Base-by-base conservation (phyloP, 2,797 vertebrate species). In the Chelonia mydas region DNA sequence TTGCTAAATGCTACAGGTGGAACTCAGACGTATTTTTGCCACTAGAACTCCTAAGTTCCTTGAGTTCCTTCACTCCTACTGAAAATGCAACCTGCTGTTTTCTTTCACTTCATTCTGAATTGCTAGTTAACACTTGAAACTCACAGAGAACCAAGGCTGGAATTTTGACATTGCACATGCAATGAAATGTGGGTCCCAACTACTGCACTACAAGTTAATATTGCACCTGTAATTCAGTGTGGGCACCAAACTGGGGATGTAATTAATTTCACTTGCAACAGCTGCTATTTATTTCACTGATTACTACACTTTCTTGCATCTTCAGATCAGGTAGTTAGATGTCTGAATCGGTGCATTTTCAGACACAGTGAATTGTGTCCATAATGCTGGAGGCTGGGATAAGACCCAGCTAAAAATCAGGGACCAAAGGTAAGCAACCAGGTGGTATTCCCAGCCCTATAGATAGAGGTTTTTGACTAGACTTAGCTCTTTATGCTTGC, bases 61-160 rank as follows among this genome's bases (percentile, higher is more conserved):
- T n/a, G 54, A 88, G 65, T 88, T 87, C 51, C 55, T 97, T 95
- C 89, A 57, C 76, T 95, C 84, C 21, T 53, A 84, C 78, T 96
- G 79, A 78, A 95, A 92, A 78, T 54, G 31, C 59, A 81, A 74
- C 31, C 53, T 79, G 74, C 80, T 90, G 80, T 84, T 94, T 92
- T 89, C 84, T 91, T 31, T 77, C 90, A 80, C 41, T 37, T 76
- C 65, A 83, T 94, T 76, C 77, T 91, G 88, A 91, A 90, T 28
- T 86, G 54, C 90, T 96, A 95, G 93, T 78, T 91, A 95, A 78
- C 82, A 83, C 93, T 90, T 95, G 94, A 94, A 95, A 96, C 89
- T 81, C 2, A 1, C 49, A 68, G 0, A 0, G 59, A 81, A 97
- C 94, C 93, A 97, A 96, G 91, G 88, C 33, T 84, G 92, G 55